Percentiles rank a stretch among this genome's conserved stretches.
These are phyloP conservation scores for Oligia fasciuncula DNA, from an alignment of 2,888 invertebrate genomes.

Conservation along the genomic window DNA sequence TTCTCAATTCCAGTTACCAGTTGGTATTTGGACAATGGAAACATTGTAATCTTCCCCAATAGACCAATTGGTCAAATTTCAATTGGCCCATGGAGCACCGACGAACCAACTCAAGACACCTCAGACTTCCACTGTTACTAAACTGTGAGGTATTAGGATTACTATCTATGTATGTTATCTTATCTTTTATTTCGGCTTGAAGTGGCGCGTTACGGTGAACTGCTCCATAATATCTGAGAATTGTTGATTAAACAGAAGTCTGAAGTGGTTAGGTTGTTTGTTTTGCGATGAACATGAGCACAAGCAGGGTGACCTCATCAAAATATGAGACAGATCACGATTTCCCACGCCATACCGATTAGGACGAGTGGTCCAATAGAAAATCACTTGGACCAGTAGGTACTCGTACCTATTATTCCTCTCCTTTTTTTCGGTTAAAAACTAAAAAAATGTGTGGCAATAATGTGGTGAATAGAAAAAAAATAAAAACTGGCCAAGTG, in stretches of 20 bases:
- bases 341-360: background rate
- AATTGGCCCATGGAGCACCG: too few relatives aligned
- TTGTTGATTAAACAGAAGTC: slow-evolving; percentile 12
- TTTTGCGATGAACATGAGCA: slow-evolving; percentile 12
- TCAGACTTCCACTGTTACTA: background rate
- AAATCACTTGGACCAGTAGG: background rate
- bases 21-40: too few relatives aligned
- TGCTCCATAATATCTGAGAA: slow-evolving; percentile 21
- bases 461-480: too few relatives aligned
- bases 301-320: slow-evolving; percentile 23
- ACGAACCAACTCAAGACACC: background rate
- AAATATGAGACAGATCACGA: slow-evolving; percentile 28
- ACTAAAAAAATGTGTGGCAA: too few relatives aligned
- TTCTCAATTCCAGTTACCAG: too few relatives aligned
- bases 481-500: too few relatives aligned
- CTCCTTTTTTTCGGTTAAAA: too few relatives aligned
- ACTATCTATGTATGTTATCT: background rate
- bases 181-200: background rate
- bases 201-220: slow-evolving; percentile 14
- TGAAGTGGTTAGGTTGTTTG: slow-evolving; percentile 15
- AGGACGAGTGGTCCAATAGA: slow-evolving; percentile 27
- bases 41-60: too few relatives aligned
- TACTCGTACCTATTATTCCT: too few relatives aligned
- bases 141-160: background rate
- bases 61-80: too few relatives aligned